Evolutionary conservation across 2,113 vertebrate genomes (phyloP), one percentile per base, ranked within the genome.

Genomic region (Corydoras maculifer): DNA sequence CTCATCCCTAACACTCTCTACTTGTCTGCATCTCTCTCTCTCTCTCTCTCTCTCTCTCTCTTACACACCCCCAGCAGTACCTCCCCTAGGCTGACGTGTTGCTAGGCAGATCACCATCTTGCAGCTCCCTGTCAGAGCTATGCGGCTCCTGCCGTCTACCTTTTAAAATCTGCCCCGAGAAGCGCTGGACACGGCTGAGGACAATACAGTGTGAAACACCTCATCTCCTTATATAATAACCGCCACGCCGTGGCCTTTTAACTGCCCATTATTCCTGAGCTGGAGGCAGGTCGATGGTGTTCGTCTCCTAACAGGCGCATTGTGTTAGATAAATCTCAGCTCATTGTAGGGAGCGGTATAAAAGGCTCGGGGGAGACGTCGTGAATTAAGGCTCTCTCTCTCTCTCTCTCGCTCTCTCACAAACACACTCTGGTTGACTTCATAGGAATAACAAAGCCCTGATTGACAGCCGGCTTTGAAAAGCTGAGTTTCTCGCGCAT

Each of bases 21-120:
- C 59, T 31, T 9, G 55, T 61, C 68, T 29, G 49, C 35, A 43
- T 43, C 7, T 43, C 35, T 43, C 35, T 3, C 58, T 49, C 65
- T 58, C 65, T 62, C 58, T 57, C 58, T 35, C 58, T 32, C 69
- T 60, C 50, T 68, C 29, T 61, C 69, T 60, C 63, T 55, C 68
- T 43, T 58, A 65, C 72, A 66, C 75, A 69, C 69, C 59, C 62
- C 69, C 65, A 69, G 64, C 69, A 76, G 65, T 79, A 69, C 61
- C 78, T 80, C 78, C 78, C 69, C 48, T 74, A 75, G 79, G 69
- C 73, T 74, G 74, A 71, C 54, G 70, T 76, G 79, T 84, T 79
- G 78, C 80, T 80, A 84, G 75, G 82, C 80, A 84, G 79, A 84
- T 77, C 73, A 67, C 71, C 69, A 73, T 73, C 72, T 62, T 73